phyloP scores from a whole-genome alignment of 2,113 vertebrate genomes.

The Sinosuthora webbiana region DNA sequence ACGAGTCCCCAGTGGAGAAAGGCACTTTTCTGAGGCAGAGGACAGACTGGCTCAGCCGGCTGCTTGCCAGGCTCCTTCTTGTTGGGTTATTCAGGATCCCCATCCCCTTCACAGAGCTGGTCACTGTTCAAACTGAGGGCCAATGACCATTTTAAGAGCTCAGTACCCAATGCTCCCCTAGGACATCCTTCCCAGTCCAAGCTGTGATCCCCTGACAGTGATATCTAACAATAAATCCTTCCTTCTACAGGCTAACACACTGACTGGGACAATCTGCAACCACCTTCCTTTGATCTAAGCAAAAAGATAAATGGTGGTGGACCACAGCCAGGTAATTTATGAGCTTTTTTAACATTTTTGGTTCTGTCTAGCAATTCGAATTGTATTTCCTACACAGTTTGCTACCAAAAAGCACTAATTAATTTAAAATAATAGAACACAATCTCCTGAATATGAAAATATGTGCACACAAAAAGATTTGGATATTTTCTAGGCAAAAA shows the following conservation, averaged over 20 bases:
- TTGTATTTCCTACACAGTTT: neutral
- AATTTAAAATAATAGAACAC: neutral
- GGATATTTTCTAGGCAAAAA: neutral
- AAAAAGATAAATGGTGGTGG: neutral
- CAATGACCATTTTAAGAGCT: neutral
- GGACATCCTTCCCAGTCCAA: neutral
- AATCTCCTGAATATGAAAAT: neutral
- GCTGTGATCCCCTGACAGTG: neutral
- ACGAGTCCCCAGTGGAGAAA: neutral
- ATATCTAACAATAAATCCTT: neutral
- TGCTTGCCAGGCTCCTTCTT: neutral
- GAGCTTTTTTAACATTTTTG: neutral
- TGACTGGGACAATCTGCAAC: neutral
- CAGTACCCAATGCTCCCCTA: neutral
- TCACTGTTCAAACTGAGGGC: neutral
- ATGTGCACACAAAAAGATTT: neutral
- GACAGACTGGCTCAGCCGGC: neutral
- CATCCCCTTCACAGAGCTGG: accelerated
- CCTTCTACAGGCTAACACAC: neutral
- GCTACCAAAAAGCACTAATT: neutral
- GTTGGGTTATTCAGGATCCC: neutral
- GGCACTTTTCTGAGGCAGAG: neutral
- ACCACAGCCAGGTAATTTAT: neutral
- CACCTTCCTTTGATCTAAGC: neutral
- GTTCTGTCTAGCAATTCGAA: neutral